Percentiles rank a stretch among this genome's conserved stretches.
These are phyloP conservation scores for Eupeodes luniger DNA, from an alignment of 2,888 invertebrate species.

Conservation along the genomic window DNA sequence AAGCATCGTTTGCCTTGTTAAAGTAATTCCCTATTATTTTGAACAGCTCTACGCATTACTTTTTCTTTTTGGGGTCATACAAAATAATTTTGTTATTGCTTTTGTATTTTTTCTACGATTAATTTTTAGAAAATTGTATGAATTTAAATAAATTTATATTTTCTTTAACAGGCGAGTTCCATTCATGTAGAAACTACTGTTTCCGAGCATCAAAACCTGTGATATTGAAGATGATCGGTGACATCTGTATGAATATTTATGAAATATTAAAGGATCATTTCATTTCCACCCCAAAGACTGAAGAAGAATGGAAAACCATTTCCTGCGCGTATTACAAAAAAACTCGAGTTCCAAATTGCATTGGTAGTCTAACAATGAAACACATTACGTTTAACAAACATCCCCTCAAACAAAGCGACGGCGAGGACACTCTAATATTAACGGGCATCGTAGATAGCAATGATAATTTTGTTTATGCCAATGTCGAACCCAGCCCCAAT, in stretches of 20 bases:
- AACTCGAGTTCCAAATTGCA: constrained; percentile 81
- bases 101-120: neutral
- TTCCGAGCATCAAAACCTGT: constrained; percentile 83
- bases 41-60: too few relatives aligned
- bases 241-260: constrained; percentile 83
- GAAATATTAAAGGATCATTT: constrained; percentile 83
- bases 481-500: constrained; percentile 80
- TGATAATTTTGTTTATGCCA: constrained; percentile 82
- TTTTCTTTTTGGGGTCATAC: too few relatives aligned
- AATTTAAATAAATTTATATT: constrained; percentile 1
- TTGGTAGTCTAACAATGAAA: constrained; percentile 81
- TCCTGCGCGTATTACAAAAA: constrained; percentile 81
- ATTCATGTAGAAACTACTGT: constrained; percentile 83
- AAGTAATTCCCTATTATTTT: too few relatives aligned
- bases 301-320: constrained; percentile 82
- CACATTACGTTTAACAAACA: constrained; percentile 81
- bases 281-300: constrained; percentile 83
- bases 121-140: neutral
- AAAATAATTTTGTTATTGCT: too few relatives aligned
- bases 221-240: constrained; percentile 83
- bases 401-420: constrained; percentile 77
- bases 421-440: constrained; percentile 81
- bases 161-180: constrained; percentile 81
- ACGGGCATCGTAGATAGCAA: constrained; percentile 81
- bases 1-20: too few relatives aligned